Base-by-base conservation (phyloP, 2,797 vertebrate genomes). In the Alfaro cultratus region DNA sequence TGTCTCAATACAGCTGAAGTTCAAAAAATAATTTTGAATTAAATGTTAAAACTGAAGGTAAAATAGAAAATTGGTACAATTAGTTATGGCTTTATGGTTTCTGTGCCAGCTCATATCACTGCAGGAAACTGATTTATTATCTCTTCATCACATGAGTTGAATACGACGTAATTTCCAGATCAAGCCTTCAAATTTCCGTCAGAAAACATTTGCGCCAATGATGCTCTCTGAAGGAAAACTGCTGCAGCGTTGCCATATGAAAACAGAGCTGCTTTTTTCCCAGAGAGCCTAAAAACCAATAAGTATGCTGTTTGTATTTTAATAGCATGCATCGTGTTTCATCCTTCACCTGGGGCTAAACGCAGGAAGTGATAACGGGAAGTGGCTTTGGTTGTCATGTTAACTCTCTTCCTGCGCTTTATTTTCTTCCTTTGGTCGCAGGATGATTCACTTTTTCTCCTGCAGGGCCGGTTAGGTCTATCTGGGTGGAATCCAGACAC, bases 401-500 rank as follows among this genome's bases (percentile, higher is more conserved):
- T 86, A 92, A 86, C 87, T 78, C 23, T 83, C 55, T 55, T 75
- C 85, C 60, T 46, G 55, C 11, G 72, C 82, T 82, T 87, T 82
- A 68, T 76, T 86, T 75, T 73, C 51, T 26, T 83, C 76, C 72
- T 79, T 82, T 64, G 79, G 80, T 88, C 78, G 53, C 78, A 87
- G 83, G 78, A 80, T 83, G 84, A 90, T 86, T 90, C 78, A 43
- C 77, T 90, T 88, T 83, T 57, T 73, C 83, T 90, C 87, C 89
- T 89, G 87, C 82, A 86, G 91, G 86, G 84, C 80, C 49, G 60
- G 84, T 88, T 85, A 76, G 83, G 77, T 89, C 85, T 55, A 85
- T 90, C 93, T 92, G 82, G 15, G 49, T 74, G 80, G 88, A 93
- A 89, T 83, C 86, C 93, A 93, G 93, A 94, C 89, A 79, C 16